Evolutionary conservation across 2,888 invertebrate species (phyloP).

Genomic region (Anoplius nigerrimus): DNA sequence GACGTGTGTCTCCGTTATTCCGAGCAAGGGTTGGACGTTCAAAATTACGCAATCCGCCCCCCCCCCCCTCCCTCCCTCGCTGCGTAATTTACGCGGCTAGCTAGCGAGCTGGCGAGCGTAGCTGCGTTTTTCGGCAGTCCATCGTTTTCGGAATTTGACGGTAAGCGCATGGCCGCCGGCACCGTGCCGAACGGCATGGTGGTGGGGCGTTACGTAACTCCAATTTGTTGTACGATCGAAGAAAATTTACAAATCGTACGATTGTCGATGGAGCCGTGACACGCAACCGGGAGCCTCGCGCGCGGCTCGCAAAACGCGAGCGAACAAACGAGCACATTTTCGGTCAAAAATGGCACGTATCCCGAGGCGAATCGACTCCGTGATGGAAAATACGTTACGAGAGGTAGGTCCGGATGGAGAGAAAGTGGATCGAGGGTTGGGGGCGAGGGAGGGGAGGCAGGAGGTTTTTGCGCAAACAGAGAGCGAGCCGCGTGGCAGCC

Average conservation of each 20-base stretch:
- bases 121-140: too few species aligned
- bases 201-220: constrained; percentile 28
- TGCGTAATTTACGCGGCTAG: not conserved
- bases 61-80: too few species aligned
- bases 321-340: constrained; percentile 52
- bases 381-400: constrained; percentile 59
- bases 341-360: constrained; percentile 40
- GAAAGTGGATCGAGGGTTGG: constrained; percentile 32
- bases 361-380: constrained; percentile 41
- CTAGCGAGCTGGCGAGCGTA: constrained; percentile 10
- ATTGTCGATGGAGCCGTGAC: constrained; percentile 40
- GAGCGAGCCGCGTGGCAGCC: constrained; percentile 33
- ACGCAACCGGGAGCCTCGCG: constrained; percentile 28
- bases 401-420: constrained; percentile 38
- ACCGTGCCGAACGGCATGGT: constrained; percentile 13
- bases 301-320: not conserved
- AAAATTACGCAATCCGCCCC: too few species aligned
- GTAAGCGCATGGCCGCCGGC: not conserved
- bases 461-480: constrained; percentile 40
- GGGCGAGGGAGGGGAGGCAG: constrained; percentile 39
- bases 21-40: too few species aligned
- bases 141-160: too few species aligned
- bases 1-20: too few species aligned
- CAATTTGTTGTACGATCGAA: constrained; percentile 34
- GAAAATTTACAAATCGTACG: constrained; percentile 39